These are phyloP conservation scores for Agrotis clavis DNA, from an alignment of 2,888 invertebrate species.

Conservation along the genomic window DNA sequence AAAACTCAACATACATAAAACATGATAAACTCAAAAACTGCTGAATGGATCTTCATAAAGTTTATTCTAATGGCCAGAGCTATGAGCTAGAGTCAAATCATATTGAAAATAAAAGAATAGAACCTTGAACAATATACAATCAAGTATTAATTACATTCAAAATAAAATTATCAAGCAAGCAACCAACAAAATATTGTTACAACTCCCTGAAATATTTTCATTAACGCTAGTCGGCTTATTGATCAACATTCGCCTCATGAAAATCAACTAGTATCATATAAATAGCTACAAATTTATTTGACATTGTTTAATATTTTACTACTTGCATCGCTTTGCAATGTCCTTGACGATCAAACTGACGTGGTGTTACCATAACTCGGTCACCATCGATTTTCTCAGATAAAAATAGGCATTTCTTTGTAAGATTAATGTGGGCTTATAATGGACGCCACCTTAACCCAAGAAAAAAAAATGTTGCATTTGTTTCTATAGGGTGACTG, in stretches of 20 bases:
- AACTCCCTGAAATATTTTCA: slow-evolving; percentile 23
- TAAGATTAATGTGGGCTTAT: slow-evolving; percentile 14
- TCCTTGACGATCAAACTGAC: slow-evolving; percentile 21
- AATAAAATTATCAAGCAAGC: slow-evolving; percentile 11
- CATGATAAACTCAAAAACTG: too few relatives aligned
- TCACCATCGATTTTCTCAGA: slow-evolving; percentile 42
- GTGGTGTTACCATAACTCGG: slow-evolving; percentile 8
- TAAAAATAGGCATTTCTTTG: slow-evolving; percentile 38
- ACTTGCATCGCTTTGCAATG: slow-evolving; percentile 19
- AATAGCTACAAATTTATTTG: slow-evolving; percentile 55
- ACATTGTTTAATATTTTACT: slow-evolving; percentile 56
- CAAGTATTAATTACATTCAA: neutral
- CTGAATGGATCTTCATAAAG: too few relatives aligned
- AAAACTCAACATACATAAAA: too few relatives aligned
- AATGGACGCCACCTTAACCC: neutral
- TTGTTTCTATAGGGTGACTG: too few relatives aligned
- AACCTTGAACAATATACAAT: neutral
- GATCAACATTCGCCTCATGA: slow-evolving; percentile 51
- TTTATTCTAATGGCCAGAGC: too few relatives aligned
- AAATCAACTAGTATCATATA: slow-evolving; percentile 39
- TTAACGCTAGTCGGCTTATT: slow-evolving; percentile 46
- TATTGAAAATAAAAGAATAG: too few relatives aligned
- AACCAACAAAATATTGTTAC: neutral
- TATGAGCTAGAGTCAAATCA: too few relatives aligned
- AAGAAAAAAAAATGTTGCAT: slow-evolving; percentile 9